phyloP scores from a whole-genome alignment of 2,113 vertebrate genomes.

The Tringa solitaria region DNA sequence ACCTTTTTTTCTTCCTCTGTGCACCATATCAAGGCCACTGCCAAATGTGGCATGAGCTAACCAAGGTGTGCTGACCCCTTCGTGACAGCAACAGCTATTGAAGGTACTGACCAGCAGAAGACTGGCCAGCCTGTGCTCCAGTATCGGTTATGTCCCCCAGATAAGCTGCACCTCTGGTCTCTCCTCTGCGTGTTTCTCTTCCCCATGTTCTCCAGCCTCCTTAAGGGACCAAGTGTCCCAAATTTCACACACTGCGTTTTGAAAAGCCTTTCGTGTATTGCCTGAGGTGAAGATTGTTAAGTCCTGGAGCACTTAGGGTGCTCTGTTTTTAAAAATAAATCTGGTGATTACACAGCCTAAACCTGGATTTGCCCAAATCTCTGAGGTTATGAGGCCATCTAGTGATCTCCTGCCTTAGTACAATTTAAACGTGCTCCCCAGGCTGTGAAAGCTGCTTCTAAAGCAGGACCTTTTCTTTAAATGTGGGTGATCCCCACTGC shows the following conservation, averaged over 20 bases:
- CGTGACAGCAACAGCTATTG: not conserved
- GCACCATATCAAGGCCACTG: not conserved
- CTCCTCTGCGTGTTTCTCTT: rapidly evolving
- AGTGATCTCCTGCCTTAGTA: not conserved
- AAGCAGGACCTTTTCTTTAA: not conserved
- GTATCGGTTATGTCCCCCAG: rapidly evolving
- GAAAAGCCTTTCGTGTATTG: not conserved
- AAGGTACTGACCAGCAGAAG: rapidly evolving
- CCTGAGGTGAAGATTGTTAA: not conserved
- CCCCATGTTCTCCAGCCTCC: not conserved
- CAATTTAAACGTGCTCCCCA: not conserved
- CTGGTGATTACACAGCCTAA: rapidly evolving
- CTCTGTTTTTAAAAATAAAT: not conserved
- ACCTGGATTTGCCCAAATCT: not conserved
- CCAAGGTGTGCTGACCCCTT: too few species aligned
- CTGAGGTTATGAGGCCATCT: slow-evolving; percentile 44
- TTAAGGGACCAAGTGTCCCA: not conserved
- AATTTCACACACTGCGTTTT: rapidly evolving
- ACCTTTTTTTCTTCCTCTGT: rapidly evolving
- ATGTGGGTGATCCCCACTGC: rapidly evolving
- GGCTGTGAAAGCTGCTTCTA: not conserved
- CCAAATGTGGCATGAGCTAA: rapidly evolving
- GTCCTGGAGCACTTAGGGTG: not conserved
- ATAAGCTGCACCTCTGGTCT: too few species aligned
- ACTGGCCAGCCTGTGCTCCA: rapidly evolving